Evolutionary conservation across 2,797 vertebrate genomes (phyloP), one percentile per base, ranked within the genome.

Genomic region (Semotilus atromaculatus): DNA sequence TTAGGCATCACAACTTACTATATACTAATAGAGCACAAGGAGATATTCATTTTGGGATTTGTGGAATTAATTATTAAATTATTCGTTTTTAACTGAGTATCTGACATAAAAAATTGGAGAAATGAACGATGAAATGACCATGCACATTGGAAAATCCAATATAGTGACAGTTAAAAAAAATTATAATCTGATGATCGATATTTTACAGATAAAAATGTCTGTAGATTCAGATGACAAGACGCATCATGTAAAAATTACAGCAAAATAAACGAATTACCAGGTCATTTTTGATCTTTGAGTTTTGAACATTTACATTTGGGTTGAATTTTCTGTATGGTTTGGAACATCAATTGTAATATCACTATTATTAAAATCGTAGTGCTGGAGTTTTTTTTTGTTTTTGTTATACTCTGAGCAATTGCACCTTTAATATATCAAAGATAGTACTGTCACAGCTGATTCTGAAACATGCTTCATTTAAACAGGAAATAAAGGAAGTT

Each of bases 401-500:
- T 4, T 14, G 4, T 13, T 14, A 2, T 55, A 2, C 14, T 55
- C 51, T 58, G 11, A 55, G 3, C 45, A 75, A 55, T 34, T 58
- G 23, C 23, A 11, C 10, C 23, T 18, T 64, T 31, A 31, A 16
- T 7, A 18, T 60, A 14, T 26, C 11, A 29, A 29, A 64, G 23
- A 58, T 58, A 58, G 9, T 60, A 11, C n/a, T 29, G 2, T 64
- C 6, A 31, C 14, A 64, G 62, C 62, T 31, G 62, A 16, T 18
- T 64, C 62, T 64, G 29, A 64, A 64, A 31, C 34, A 38, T 38
- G 21, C 18, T 68, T 40, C 16, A 19, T 80, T 88, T 26, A 85
- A 1, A 48, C 81, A 95, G 94, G 91, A 64, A 89, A 80, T 66
- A 93, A 86, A 91, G 89, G 90, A 19, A 90, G 62, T 81, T 86